Conservation (phyloP, 2,888 invertebrate species). For the Clistopyga incitator region DNA sequence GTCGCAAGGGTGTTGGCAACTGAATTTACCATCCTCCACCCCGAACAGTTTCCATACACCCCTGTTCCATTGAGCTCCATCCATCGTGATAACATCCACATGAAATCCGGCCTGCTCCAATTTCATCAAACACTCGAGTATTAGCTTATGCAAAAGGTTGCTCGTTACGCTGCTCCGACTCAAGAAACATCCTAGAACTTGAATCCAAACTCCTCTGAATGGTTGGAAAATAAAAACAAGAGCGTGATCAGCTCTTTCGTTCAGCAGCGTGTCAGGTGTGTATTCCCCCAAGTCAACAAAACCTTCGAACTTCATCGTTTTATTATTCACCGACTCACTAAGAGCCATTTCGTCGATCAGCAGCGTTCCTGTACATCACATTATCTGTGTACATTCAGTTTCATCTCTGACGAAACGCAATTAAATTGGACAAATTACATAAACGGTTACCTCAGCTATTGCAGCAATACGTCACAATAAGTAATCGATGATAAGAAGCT, state of each 20-base stretch:
- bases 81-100: constrained; percentile 70
- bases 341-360: constrained; percentile 71
- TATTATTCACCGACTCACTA: constrained; percentile 61
- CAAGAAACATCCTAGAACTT: constrained; percentile 72
- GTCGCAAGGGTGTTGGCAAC: constrained; percentile 70
- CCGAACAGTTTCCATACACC: constrained; percentile 72
- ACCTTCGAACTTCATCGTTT: constrained; percentile 60
- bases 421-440: not conserved
- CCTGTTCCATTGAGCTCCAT: constrained; percentile 74
- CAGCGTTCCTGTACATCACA: constrained; percentile 50
- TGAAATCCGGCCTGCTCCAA: constrained; percentile 68
- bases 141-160: constrained; percentile 64
- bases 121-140: constrained; percentile 70
- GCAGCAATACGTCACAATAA: constrained; percentile 30
- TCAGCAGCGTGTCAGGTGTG: constrained; percentile 64
- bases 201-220: constrained; percentile 71
- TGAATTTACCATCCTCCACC: constrained; percentile 47
- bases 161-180: constrained; percentile 69
- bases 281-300: constrained; percentile 69
- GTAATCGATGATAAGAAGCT: not conserved
- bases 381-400: no score
- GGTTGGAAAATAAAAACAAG: constrained; percentile 74
- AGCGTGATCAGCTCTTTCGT: constrained; percentile 71
- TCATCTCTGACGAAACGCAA: not conserved
- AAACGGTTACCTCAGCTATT: not conserved